A percentile compares a stretch with the other conserved stretches of the same genome.
Evolutionary conservation across 2,888 invertebrate genomes (phyloP).

Genomic region (Eugnorisma glareosa): DNA sequence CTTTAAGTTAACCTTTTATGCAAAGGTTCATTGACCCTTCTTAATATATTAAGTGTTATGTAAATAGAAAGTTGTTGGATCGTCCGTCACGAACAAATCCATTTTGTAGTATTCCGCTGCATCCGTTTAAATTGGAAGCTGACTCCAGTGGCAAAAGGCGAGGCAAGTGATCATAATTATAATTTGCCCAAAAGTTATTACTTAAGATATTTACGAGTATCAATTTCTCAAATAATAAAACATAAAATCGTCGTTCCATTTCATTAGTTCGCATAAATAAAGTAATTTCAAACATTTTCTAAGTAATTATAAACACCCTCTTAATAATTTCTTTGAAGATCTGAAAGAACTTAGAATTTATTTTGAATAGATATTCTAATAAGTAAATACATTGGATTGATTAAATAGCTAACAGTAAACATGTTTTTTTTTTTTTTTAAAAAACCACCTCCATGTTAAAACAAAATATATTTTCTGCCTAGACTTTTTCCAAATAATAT

Average conservation of each 20-base stretch:
- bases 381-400: neutral
- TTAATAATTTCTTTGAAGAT: constrained; percentile 8
- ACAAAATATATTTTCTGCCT: too few species aligned
- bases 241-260: neutral
- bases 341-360: neutral
- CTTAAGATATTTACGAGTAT: neutral
- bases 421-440: too few species aligned
- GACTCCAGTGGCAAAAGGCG: neutral
- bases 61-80: too few species aligned
- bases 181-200: neutral
- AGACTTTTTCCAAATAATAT: too few species aligned
- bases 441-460: too few species aligned
- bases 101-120: neutral
- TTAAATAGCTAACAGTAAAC: neutral
- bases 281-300: neutral
- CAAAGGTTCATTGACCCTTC: neutral
- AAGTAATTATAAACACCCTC: neutral
- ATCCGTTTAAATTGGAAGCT: neutral
- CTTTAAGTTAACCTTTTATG: neutral
- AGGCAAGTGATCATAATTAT: neutral
- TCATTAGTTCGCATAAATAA: constrained; percentile 17
- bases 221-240: constrained; percentile 8
- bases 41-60: neutral
- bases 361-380: neutral
- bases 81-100: neutral